These are phyloP conservation scores for Rhopalosiphum nymphaeae DNA, from an alignment of 2,888 invertebrate genomes.

Conservation along the genomic window DNA sequence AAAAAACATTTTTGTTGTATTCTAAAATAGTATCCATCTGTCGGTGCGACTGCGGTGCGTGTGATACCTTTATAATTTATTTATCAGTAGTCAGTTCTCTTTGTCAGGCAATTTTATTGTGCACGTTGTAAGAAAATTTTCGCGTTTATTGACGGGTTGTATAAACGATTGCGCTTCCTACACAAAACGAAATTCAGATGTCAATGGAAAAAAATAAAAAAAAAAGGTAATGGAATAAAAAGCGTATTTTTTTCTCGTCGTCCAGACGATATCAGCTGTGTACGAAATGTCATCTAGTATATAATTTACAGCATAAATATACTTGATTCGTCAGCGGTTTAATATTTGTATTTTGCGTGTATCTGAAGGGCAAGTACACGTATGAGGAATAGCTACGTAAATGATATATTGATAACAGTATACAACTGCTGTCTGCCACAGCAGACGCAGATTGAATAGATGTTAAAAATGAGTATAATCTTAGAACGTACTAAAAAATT, in stretches of 20 bases:
- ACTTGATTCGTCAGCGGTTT: neutral
- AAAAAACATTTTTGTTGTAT: neutral
- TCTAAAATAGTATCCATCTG: neutral
- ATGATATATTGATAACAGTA: neutral
- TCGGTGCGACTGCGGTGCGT: neutral
- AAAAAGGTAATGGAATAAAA: neutral
- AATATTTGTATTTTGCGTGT: neutral
- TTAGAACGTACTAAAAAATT: neutral
- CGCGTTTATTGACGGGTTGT: conserved; percentile 5
- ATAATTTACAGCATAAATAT: conserved; percentile 37
- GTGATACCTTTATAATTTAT: conserved; percentile 48
- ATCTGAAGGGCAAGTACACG: neutral
- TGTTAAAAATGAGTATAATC: neutral
- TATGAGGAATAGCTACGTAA: neutral
- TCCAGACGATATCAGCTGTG: conserved; percentile 23
- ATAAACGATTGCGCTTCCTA: conserved; percentile 31
- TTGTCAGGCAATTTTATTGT: conserved; percentile 59
- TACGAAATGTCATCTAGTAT: conserved; percentile 13
- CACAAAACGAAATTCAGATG: conserved; percentile 36
- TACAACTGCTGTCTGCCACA: neutral
- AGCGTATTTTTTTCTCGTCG: neutral
- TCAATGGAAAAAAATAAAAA: conserved; percentile 1
- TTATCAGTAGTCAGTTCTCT: conserved; percentile 28
- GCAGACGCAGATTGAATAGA: neutral
- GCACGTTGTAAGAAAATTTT: conserved; percentile 14